Base-by-base conservation (phyloP, 2,888 invertebrate species). In the Xylophagus ater region DNA sequence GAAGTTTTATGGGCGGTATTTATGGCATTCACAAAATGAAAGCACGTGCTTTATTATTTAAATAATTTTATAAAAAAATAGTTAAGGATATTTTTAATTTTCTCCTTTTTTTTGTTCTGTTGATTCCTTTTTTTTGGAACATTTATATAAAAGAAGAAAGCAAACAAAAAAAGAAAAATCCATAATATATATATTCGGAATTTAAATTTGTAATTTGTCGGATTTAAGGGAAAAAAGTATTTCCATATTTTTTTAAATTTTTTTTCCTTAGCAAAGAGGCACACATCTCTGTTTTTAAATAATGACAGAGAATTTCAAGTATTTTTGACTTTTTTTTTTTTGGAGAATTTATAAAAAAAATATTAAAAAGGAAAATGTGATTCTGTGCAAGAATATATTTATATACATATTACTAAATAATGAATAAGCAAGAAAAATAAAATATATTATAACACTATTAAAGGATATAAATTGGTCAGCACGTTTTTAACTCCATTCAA, bases 1-100 rank as follows among this genome's bases (percentile, higher is more conserved):
- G 94, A 96, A 64, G 81, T 96, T 53, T 83, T 98, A 72, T 99
- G 97, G 97, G 94, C 96, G 38, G 97, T 98, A 43, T 94, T 98
- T 68, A 88, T 94, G 52, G 90, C 96, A 45, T 96, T 97, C 71
- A 90, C 88, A 57, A 97, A 97, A 80, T 97, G 83, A 77, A 72
- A 57, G 49, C 34, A n/a, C 32, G 37, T 36, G 41, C 46, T 40
- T 26, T 39, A 34, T 34, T 40, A 40, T 34, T 28, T 34, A 34
- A 34, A 34, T 34, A 32, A 40, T 40, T 40, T 40, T 40, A 40
- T 34, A 14, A 29, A 34, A 26, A 34, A 40, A 34, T 28, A 30
- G 26, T 40, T 34, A 40, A 34, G 21, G n/a, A 23, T 23, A 23
- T 9, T 23, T 23, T 23, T 23, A 23, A 23, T 23, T 23, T 8